phyloP scores from a whole-genome alignment of 2,888 invertebrate genomes.

The Lucinisca nassula region DNA sequence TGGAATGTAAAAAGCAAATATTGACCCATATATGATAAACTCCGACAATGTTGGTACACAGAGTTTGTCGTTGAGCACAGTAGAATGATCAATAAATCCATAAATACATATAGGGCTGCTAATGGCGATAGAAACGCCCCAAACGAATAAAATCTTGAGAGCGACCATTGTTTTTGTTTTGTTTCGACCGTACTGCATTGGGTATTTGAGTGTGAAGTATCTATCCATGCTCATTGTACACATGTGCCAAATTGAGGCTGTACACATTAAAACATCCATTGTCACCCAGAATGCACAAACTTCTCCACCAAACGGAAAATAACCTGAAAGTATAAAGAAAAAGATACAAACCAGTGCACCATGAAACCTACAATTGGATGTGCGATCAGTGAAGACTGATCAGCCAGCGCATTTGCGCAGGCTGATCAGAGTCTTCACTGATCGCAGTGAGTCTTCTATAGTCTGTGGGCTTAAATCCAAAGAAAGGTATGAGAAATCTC shows the following conservation, averaged over 20 bases:
- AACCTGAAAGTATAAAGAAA: constrained; percentile 90
- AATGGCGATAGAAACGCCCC: constrained; percentile 93
- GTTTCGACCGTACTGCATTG: constrained; percentile 91
- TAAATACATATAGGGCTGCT: constrained; percentile 88
- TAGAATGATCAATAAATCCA: constrained; percentile 81
- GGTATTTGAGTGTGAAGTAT: constrained; percentile 96
- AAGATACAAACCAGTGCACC: too few species aligned
- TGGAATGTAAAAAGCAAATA: constrained; percentile 98
- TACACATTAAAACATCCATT: constrained; percentile 91
- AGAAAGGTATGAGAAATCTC: too few species aligned
- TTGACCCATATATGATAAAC: constrained; percentile 94
- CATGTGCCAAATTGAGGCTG: constrained; percentile 90
- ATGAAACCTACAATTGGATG: too few species aligned
- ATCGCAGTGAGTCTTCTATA: too few species aligned
- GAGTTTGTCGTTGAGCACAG: constrained; percentile 80
- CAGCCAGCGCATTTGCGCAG: too few species aligned
- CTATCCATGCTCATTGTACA: constrained; percentile 90
- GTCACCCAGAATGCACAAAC: constrained; percentile 92
- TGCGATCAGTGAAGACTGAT: too few species aligned
- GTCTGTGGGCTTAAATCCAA: too few species aligned
- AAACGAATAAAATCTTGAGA: constrained; percentile 97
- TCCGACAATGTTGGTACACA: constrained; percentile 83
- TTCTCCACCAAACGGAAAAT: constrained; percentile 92
- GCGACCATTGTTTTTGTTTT: constrained; percentile 87
- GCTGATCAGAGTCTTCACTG: too few species aligned